phyloP scores from a whole-genome alignment of 1,140 invertebrate genomes.

The Zaprionus capensis region DNA sequence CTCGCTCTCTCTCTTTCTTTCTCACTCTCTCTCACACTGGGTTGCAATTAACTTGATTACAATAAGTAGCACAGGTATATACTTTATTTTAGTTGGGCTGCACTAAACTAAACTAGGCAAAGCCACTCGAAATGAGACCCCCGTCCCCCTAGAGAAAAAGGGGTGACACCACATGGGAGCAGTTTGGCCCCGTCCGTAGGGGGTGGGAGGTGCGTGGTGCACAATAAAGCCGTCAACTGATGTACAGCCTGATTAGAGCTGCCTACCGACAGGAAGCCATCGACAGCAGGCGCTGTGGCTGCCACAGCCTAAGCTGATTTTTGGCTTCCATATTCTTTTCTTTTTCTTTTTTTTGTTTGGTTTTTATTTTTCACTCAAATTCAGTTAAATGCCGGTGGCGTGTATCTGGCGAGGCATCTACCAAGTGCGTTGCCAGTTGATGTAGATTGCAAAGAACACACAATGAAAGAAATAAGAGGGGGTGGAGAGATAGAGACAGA shows the following conservation, averaged over 20 bases:
- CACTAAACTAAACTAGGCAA: conserved; percentile 2
- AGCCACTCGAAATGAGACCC: neutral
- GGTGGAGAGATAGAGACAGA: neutral
- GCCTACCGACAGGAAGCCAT: conserved; percentile 18
- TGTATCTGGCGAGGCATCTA: conserved; percentile 59
- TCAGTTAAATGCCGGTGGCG: conserved; percentile 62
- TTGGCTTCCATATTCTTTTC: conserved; percentile 35
- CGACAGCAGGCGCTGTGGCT: conserved; percentile 33
- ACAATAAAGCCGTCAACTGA: conserved; percentile 8
- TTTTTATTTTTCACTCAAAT: conserved; percentile 66
- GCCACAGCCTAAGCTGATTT: conserved; percentile 47
- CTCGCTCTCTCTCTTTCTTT: neutral
- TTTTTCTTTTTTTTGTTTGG: conserved; percentile 30
- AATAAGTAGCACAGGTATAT: conserved; percentile 45
- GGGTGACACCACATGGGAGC: conserved; percentile 10
- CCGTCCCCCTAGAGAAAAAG: conserved; percentile 2
- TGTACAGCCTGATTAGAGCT: conserved; percentile 47
- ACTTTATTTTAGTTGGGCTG: conserved; percentile 42
- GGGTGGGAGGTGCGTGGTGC: neutral
- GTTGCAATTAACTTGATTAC: conserved; percentile 76
- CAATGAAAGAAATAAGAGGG: neutral
- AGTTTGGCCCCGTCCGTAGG: neutral
- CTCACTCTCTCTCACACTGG: conserved; percentile 2
- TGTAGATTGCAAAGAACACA: conserved; percentile 14
- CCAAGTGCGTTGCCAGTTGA: conserved; percentile 45